Evolutionary conservation across 2,888 invertebrate species (phyloP).

Genomic region (Cephus pygmeus): DNA sequence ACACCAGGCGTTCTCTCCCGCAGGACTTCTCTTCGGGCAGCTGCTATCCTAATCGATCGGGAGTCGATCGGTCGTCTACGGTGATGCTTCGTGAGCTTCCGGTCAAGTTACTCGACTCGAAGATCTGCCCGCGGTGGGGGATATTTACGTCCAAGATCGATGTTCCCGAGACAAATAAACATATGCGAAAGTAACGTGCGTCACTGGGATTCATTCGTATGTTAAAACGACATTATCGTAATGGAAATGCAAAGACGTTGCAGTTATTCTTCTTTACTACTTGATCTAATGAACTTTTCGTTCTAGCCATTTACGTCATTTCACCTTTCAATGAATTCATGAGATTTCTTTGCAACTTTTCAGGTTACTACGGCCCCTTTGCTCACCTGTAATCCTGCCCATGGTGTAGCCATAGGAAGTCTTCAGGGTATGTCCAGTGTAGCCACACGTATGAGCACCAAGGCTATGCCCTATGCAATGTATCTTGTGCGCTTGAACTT

Average conservation of each 20-base stretch:
- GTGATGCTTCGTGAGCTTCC: slow-evolving; percentile 44
- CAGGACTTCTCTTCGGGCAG: slow-evolving; percentile 2
- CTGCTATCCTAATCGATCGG: slow-evolving; percentile 47
- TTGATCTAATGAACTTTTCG: neutral
- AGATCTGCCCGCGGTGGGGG: neutral
- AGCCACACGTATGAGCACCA: slow-evolving; percentile 87
- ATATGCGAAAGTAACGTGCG: neutral
- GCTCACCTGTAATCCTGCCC: slow-evolving; percentile 81
- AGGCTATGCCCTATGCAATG: slow-evolving; percentile 90
- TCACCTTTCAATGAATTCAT: neutral
- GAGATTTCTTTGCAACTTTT: neutral
- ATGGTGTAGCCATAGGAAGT: slow-evolving; percentile 71
- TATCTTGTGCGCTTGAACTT: slow-evolving; percentile 70
- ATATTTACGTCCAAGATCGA: neutral
- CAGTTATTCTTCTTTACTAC: neutral
- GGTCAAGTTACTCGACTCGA: slow-evolving; percentile 21
- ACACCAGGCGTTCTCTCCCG: neutral
- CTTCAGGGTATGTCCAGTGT: slow-evolving; percentile 82
- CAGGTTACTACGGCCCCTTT: neutral
- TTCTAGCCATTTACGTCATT: neutral
- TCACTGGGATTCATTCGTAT: neutral
- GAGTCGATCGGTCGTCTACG: slow-evolving; percentile 48
- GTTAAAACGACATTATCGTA: neutral
- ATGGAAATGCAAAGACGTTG: neutral
- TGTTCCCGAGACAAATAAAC: neutral